Conservation (phyloP, 2,888 invertebrate species). For the Anticlea derivata region DNA sequence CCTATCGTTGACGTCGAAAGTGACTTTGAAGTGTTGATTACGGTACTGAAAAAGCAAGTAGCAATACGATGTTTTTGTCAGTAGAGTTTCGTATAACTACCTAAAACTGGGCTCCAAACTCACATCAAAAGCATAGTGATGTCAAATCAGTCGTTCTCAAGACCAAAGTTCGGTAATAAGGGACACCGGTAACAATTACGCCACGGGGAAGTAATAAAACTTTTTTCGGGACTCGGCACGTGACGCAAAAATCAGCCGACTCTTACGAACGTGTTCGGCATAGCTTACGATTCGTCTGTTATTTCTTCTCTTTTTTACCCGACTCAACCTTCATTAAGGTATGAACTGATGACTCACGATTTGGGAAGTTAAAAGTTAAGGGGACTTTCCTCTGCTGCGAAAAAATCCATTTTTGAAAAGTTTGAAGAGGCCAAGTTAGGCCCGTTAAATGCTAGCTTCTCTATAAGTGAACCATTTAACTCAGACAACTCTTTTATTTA, state of each 20-base stretch:
- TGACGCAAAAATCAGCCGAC: slow-evolving; percentile 71
- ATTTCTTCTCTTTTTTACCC: slow-evolving; percentile 49
- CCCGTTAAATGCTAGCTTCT: too few relatives aligned
- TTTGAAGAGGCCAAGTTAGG: too few relatives aligned
- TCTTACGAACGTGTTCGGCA: slow-evolving; percentile 70
- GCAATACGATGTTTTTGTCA: too few relatives aligned
- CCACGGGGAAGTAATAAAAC: slow-evolving; percentile 76
- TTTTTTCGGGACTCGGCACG: slow-evolving; percentile 65
- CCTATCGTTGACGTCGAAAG: too few relatives aligned
- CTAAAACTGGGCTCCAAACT: too few relatives aligned
- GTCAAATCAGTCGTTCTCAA: slow-evolving; percentile 51
- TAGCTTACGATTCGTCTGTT: slow-evolving; percentile 59
- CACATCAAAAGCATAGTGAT: slow-evolving; percentile 28
- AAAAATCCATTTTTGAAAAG: too few relatives aligned
- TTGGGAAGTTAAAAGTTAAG: not conserved
- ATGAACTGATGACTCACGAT: slow-evolving; percentile 15
- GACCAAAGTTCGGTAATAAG: slow-evolving; percentile 72
- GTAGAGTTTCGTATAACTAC: too few relatives aligned
- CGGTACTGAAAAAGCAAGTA: too few relatives aligned
- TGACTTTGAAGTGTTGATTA: too few relatives aligned
- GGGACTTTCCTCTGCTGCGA: not conserved
- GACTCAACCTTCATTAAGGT: slow-evolving; percentile 41
- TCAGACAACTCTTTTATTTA: too few relatives aligned
- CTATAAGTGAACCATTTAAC: too few relatives aligned
- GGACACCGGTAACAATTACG: slow-evolving; percentile 72